These are phyloP conservation scores for Paramuricea clavata DNA, from an alignment of 92 coral and sea anemone genomes.

Conservation along the genomic window DNA sequence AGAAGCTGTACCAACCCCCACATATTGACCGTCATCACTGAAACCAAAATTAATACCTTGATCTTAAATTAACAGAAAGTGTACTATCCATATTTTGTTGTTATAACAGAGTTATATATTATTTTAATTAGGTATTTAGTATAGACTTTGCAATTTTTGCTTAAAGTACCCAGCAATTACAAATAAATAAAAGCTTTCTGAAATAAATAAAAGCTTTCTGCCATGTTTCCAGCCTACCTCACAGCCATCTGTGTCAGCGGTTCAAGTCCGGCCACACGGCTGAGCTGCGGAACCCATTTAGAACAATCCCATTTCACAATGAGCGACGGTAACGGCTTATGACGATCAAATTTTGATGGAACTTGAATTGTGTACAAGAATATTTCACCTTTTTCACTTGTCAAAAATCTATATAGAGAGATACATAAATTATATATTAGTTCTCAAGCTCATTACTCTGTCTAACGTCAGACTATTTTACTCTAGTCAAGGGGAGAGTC, in stretches of 20 bases:
- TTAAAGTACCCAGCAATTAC: no score
- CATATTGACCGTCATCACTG: conserved; percentile 84
- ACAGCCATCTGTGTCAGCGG: conserved; percentile 98
- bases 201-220: no score
- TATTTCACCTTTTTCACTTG: conserved; percentile 77
- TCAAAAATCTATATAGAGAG: conserved; percentile 75
- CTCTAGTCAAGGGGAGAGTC: no score
- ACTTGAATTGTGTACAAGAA: conserved; percentile 90
- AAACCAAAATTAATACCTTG: conserved; percentile 1
- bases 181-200: no score
- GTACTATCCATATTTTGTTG: neutral
- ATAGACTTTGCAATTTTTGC: no score
- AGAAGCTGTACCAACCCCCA: conserved; percentile 94
- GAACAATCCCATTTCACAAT: conserved; percentile 94
- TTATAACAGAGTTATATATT: neutral
- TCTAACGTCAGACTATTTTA: no score
- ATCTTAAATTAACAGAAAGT: no score
- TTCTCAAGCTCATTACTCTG: no score
- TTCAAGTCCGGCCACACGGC: conserved; percentile 89
- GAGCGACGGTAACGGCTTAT: conserved; percentile 87
- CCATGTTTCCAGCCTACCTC: conserved; percentile 65
- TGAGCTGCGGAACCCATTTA: conserved; percentile 93
- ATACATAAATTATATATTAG: no score
- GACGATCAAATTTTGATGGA: conserved; percentile 91
- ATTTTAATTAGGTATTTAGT: no score